Evolutionary conservation across 2,797 vertebrate species (phyloP), one percentile per base, ranked within the genome.

Genomic region (Coreius guichenoti): DNA sequence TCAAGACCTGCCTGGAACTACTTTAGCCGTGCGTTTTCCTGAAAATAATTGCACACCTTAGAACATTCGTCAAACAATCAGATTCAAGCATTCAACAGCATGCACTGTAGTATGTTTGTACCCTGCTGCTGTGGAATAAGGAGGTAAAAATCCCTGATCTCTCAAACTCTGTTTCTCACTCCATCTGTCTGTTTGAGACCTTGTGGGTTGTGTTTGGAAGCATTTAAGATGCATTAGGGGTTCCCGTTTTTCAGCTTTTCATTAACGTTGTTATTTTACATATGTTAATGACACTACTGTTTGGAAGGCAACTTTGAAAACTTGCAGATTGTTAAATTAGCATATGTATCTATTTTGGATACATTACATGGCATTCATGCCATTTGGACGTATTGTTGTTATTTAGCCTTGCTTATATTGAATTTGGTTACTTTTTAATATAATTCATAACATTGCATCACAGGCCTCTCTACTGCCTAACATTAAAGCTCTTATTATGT

Each of bases 271-370:
- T 29, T 63, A 29, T 7, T 16, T 39, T 56, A 72, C 67, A 29
- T 81, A 72, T 72, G 67, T 49, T 81, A 70, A 81, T 39, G 33
- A 8, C 14, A 19, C 16, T 51, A 51, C 29, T 43, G 16, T 81
- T 26, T 72, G 17, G 43, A 72, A 43, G 80, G 58, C n/a, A 56
- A 72, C 47, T 51, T 69, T 36, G 21, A 68, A 67, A 68, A 39
- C 63, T 81, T 69, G 80, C 33, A 70, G 49, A 81, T 56, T 81
- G 67, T 70, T 26, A 13, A 26, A 31, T 72, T 45, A 82, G 26
- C 51, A 45, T 56, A 43, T 13, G 19, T 65, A 39, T 65, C 21
- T 65, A 58, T 72, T 33, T 33, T 47, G 39, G 21, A 61, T n/a
- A 82, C 21, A 65, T 63, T 26, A 6, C 68, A 61, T 73, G 39